phyloP scores from a whole-genome alignment of 2,888 invertebrate species.

The Bombylius major region DNA sequence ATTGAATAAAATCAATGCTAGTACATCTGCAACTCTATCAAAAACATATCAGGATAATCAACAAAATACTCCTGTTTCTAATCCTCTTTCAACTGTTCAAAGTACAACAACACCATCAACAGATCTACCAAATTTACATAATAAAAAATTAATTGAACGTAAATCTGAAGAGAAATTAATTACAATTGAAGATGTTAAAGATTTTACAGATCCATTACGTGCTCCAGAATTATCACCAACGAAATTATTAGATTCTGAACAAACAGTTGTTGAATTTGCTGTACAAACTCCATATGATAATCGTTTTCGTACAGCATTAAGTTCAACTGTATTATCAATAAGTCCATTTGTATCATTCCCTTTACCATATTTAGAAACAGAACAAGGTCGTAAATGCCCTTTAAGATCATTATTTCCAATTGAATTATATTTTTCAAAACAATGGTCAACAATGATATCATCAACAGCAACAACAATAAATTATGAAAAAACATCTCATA shows the following conservation, averaged over 20 bases:
- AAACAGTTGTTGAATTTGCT: constrained; percentile 27
- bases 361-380: constrained; percentile 79
- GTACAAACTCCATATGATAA: constrained; percentile 49
- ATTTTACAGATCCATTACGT: constrained; percentile 74
- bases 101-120: not conserved
- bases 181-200: constrained; percentile 40
- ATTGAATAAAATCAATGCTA: no score
- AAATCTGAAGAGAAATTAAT: constrained; percentile 43
- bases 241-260: constrained; percentile 31
- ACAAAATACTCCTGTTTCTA: constrained; percentile 17
- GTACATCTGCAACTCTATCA: not conserved
- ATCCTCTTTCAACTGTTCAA: not conserved
- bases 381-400: constrained; percentile 61
- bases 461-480: not conserved
- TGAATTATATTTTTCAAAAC: constrained; percentile 58
- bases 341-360: constrained; percentile 79
- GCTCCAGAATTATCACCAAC: constrained; percentile 30
- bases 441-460: constrained; percentile 38
- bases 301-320: constrained; percentile 60
- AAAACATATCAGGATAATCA: constrained; percentile 23
- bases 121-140: not conserved
- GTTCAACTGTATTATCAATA: constrained; percentile 61
- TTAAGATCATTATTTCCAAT: constrained; percentile 59
- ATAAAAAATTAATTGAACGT: constrained; percentile 21
- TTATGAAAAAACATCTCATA: not conserved